A percentile compares a stretch with the other conserved stretches of the same genome.
These are phyloP conservation scores for Cosmia pyralina DNA, from an alignment of 2,888 invertebrate species.

Conservation along the genomic window DNA sequence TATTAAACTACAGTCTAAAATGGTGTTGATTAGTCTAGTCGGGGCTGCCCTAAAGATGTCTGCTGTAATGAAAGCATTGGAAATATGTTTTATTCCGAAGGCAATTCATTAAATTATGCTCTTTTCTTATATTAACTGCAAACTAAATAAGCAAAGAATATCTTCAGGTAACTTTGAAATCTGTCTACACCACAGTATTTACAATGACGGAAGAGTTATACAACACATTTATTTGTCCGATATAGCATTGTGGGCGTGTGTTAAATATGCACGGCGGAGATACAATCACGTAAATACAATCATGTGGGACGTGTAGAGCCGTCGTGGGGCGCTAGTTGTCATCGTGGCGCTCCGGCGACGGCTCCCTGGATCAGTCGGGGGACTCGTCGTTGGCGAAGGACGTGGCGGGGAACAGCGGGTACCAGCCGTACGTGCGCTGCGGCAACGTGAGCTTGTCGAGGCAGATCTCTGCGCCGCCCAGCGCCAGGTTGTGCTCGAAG, in stretches of 20 bases:
- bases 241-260: constrained; percentile 60
- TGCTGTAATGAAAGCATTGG: constrained; percentile 11
- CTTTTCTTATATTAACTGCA: constrained; percentile 7
- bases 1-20: constrained; percentile 70
- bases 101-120: constrained; percentile 16
- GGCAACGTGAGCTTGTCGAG: constrained; percentile 95
- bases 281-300: constrained; percentile 38
- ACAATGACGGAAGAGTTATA: constrained; percentile 56
- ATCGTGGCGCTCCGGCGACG: constrained; percentile 88
- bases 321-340: constrained; percentile 81
- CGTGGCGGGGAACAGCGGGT: constrained; percentile 96
- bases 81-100: constrained; percentile 7
- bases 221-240: constrained; percentile 52
- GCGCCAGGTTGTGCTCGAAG: constrained; percentile 94
- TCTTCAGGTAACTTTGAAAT: constrained; percentile 23
- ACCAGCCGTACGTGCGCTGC: constrained; percentile 96
- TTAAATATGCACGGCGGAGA: constrained; percentile 55
- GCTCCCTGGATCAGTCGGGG: constrained; percentile 89
- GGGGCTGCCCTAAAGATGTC: constrained; percentile 56
- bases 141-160: constrained; percentile 33
- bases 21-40: constrained; percentile 63
- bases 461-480: constrained; percentile 96
- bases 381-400: constrained; percentile 92
- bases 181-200: constrained; percentile 54
- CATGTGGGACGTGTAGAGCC: constrained; percentile 69